Base-by-base conservation (phyloP, 2,888 invertebrate species). In the Dendrolimus houi region DNA sequence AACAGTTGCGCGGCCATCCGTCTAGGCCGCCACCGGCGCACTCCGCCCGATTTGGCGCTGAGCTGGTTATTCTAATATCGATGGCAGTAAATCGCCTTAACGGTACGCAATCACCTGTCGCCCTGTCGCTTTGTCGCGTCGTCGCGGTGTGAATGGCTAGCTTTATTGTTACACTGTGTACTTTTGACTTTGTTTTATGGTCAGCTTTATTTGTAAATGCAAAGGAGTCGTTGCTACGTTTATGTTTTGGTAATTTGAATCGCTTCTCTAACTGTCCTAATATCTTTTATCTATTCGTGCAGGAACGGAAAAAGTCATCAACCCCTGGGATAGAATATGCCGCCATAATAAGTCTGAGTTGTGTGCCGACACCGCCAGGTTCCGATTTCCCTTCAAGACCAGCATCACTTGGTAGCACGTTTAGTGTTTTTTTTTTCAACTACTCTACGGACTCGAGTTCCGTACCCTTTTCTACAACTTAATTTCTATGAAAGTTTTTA, bases 31-130 rank as follows among this genome's bases (percentile, higher is more conserved):
- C 61, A 61, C 59, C 59, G 62, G 59, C 58, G 56, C 55, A 58
- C 58, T 60, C 64, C 60, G 59, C 74, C 75, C 58, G 68, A 74
- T 72, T 72, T 71, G 75, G 76, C 62, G 52, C 60, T 62, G 60
- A 47, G 68, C 68, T 75, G 70, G 71, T 70, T 70, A 65, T 67
- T 61, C 60, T 60, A 53, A 61, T 72, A 77, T 75, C 75, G 72
- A 70, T 70, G 61, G 71, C 72, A 70, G 69, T 79, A 76, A 78
- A 74, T 77, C 67, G 65, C 65, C 58, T 61, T 74, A 73, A 69
- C 74, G 68, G 75, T 65, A 59, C 66, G 69, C 70, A 65, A 66
- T 72, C 74, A 74, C 70, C 69, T 64, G 67, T 66, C 65, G 68
- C 62, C 60, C 60, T 62, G 65, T 67, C 52, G 55, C 60, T 54